phyloP scores from a whole-genome alignment of 2,888 invertebrate genomes.

The Cetonia aurata region DNA sequence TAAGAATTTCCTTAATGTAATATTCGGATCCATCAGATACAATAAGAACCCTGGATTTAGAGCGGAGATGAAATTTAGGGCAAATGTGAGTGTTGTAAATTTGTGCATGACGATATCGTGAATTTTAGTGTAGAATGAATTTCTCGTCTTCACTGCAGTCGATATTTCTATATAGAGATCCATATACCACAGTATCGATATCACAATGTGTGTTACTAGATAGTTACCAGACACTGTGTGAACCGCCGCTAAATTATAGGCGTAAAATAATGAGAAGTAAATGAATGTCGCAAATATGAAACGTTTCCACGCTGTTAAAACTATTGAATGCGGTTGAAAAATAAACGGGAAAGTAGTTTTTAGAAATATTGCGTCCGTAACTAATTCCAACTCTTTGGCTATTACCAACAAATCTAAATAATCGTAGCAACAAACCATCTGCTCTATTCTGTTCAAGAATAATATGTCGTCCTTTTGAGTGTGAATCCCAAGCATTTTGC shows the following conservation, averaged over 20 bases:
- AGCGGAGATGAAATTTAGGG: slow-evolving; percentile 50
- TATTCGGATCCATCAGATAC: slow-evolving; percentile 24
- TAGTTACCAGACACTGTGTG: slow-evolving; percentile 29
- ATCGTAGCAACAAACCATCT: slow-evolving; percentile 43
- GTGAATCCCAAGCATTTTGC: slow-evolving; percentile 42
- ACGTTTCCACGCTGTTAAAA: slow-evolving; percentile 51
- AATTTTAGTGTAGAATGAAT: slow-evolving; percentile 46
- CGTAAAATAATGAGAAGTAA: slow-evolving; percentile 46
- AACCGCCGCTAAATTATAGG: slow-evolving; percentile 47
- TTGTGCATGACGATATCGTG: slow-evolving; percentile 44
- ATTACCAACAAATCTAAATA: slow-evolving; percentile 50
- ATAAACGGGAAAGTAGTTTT: slow-evolving; percentile 53
- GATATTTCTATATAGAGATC: slow-evolving; percentile 53
- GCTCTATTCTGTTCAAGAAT: slow-evolving; percentile 33
- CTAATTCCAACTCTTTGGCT: slow-evolving; percentile 49
- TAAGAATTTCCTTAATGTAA: slow-evolving; percentile 15
- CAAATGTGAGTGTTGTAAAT: slow-evolving; percentile 44
- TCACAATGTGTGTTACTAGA: slow-evolving; percentile 27
- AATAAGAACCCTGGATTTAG: slow-evolving; percentile 48
- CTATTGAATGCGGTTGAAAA: slow-evolving; percentile 53
- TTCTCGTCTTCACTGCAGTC: slow-evolving; percentile 53
- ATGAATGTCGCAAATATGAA: slow-evolving; percentile 46
- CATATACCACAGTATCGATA: slow-evolving; percentile 47
- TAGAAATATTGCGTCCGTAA: slow-evolving; percentile 52
- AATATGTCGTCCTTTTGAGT: slow-evolving; percentile 15